A percentile compares a stretch with the other conserved stretches of the same genome.
These are phyloP conservation scores for Drosophila persimilis DNA, from an alignment of 1,140 invertebrate species.

Conservation along the genomic window DNA sequence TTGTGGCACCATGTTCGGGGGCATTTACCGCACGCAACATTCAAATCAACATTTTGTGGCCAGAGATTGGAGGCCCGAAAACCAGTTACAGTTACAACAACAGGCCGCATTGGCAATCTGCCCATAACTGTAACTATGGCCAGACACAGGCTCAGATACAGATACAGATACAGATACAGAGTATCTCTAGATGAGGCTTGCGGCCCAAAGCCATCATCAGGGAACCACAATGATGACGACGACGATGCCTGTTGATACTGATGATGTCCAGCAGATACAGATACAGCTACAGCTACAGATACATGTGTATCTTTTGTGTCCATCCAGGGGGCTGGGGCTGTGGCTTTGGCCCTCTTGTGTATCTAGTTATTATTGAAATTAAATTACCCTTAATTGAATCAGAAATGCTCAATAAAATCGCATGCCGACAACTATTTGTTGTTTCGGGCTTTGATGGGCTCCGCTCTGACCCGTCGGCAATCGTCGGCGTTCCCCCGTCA, in stretches of 20 bases:
- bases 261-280: conserved; percentile 33
- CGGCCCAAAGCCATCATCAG: conserved; percentile 50
- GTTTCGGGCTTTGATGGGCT: conserved; percentile 58
- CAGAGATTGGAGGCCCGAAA: conserved; percentile 28
- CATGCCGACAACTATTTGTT: conserved; percentile 74
- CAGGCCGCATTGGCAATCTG: conserved; percentile 14
- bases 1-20: background rate
- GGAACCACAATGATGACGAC: conserved; percentile 29
- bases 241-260: conserved; percentile 2
- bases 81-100: conserved; percentile 50
- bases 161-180: conserved; percentile 8
- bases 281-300: conserved; percentile 14
- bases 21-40: conserved; percentile 65
- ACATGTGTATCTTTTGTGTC: conserved; percentile 25
- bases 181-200: conserved; percentile 37
- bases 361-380: conserved; percentile 82
- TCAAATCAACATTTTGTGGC: conserved; percentile 54
- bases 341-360: conserved; percentile 35
- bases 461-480: conserved; percentile 23
- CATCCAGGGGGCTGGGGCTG: conserved; percentile 19
- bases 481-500: conserved; percentile 10
- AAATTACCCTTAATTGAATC: conserved; percentile 82
- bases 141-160: conserved; percentile 27
- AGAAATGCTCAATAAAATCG: conserved; percentile 82
- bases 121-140: conserved; percentile 48